Base-by-base conservation (phyloP, 2,113 vertebrate species). In the Amia ocellicauda region DNA sequence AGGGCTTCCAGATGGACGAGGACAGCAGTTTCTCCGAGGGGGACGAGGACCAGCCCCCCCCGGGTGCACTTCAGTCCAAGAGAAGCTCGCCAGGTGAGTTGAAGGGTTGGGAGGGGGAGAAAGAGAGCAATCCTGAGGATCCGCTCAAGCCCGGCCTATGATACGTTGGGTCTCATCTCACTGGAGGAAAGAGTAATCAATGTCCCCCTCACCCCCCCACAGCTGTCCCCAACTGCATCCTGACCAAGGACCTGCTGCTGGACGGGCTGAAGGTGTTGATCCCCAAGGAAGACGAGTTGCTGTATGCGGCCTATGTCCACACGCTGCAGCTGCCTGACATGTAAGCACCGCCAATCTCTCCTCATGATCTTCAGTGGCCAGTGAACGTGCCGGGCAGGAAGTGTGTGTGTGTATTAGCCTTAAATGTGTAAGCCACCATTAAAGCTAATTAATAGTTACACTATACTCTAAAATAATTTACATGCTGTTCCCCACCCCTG, bases 21-120 rank as follows among this genome's bases (percentile, higher is more conserved):
- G 91, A 92, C 70, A 94, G 92, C 90, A 96, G 93, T 85, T 96
- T 97, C 82, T 97, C 95, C 0, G 94, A 95, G 19, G 93, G 91
- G 64, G 93, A 95, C 5, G 90, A 88, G 54, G 81, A 86, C 60
- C 70, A 53, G 24, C 74, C 0, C 22, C 64, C 7, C 69, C 74
- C 45, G 28, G 27, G 0, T 75, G 78, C 61, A 78, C 74, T 0
- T 17, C 71, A 0, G 64, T 43, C 5, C 51, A 26, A 3, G 72
- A 80, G 83, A 75, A 81, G 70, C 31, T 65, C 66, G 7, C 70
- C 70, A 69, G 74, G 86, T 83, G 47, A 67, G 50, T 7, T 50
- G 14, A 8, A 28, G 19, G n/a, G 4, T 13, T 3, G 26, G 29
- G 56, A 0, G 31, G 17, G 23, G 41, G 4, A 24, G 51, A 53